phyloP scores from a whole-genome alignment of 2,113 vertebrate species.

The Hystrix cristata region DNA sequence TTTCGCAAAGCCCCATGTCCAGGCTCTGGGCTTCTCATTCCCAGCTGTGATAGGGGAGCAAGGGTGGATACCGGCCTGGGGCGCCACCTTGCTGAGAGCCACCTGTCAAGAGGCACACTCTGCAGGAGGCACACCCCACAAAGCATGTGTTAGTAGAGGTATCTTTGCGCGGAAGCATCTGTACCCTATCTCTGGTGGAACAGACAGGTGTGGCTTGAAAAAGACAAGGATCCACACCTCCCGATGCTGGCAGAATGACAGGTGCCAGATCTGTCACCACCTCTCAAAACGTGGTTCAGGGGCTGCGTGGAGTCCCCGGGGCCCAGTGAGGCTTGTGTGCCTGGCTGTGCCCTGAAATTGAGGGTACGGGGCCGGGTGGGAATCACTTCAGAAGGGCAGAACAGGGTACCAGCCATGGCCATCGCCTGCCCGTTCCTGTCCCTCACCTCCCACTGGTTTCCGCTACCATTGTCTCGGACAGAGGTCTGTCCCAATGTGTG shows the following conservation, averaged over 20 bases:
- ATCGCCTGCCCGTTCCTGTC: accelerated
- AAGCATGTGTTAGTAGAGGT: too few species aligned
- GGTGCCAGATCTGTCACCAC: background rate
- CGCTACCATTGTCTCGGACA: background rate
- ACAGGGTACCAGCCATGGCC: background rate
- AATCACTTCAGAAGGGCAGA: background rate
- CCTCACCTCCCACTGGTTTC: background rate
- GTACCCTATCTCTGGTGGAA: background rate
- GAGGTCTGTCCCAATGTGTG: background rate
- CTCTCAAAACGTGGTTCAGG: background rate
- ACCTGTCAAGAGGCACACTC: accelerated
- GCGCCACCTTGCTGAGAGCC: background rate
- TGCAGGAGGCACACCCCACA: too few species aligned
- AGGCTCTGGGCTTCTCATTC: background rate
- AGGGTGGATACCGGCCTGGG: too few species aligned
- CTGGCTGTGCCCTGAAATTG: background rate
- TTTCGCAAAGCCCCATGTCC: background rate
- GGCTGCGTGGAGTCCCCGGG: background rate
- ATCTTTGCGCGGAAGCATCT: too few species aligned
- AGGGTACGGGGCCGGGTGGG: background rate
- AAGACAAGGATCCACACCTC: background rate
- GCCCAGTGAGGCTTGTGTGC: accelerated
- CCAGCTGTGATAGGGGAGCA: background rate
- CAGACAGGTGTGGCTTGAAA: background rate
- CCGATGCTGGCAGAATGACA: background rate